Evolutionary conservation across 2,888 invertebrate species (phyloP), one percentile per base, ranked within the genome.

Genomic region (Scaptomyza reducta): DNA sequence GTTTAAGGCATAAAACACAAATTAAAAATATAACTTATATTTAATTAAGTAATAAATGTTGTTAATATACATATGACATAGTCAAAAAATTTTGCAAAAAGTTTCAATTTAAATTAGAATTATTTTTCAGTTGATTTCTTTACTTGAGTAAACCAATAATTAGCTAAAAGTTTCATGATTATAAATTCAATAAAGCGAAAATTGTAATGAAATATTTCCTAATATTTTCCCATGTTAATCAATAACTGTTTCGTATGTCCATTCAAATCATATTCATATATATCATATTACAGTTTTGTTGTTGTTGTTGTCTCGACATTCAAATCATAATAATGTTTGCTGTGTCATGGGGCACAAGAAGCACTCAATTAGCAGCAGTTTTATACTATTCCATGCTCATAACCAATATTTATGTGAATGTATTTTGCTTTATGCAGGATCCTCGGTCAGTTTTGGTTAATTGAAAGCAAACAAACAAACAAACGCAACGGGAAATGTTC

Each of bases 381-480:
- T 68, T 45, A 54, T 55, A 16, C 38, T 7, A 38, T 38, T 16
- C 38, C 59, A 35, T 41, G 38, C 31, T 9, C 18, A 53, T 29
- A 47, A 13, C 54, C 51, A 47, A 64, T 64, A 38, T 38, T 40
- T 40, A 40, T 40, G 40, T 40, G 10, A 10, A 40, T 40, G 40
- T 9, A 7, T 16, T 35, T 2, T 33, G 0, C 6, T 35, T n/a
- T 35, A n/a, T 7, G 1, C 7, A n/a, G 54, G 44, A 49, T 14
- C 25, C 25, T 58, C 59, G 84, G 81, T 81, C 87, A 87, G 87
- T 87, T 87, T 85, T 82, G 79, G 87, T 83, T 83, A 83, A 83
- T 83, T 83, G 83, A 88, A 88, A 73, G 87, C 70, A 83, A 83
- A 83, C 88, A 83, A 16, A 83, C 88, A 83, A 16, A 40, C 22